Base-by-base conservation (phyloP, 1,140 invertebrate genomes). In the Philopotamus ludificatus region DNA sequence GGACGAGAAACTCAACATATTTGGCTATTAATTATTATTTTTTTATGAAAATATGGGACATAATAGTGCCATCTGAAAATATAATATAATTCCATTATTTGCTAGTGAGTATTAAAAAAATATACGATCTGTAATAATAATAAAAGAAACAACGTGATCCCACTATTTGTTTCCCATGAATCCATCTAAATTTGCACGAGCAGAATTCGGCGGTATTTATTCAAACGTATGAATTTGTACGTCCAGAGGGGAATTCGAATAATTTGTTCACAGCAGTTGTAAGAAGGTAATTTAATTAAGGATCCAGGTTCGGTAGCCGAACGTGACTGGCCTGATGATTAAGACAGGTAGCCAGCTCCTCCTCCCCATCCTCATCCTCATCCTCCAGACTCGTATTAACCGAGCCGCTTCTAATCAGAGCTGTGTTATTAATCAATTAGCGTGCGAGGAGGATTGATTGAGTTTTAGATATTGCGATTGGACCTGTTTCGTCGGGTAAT, bases 341-440 rank as follows among this genome's bases (percentile, higher is more conserved):
- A 57, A 7, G 53, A 57, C 53, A 57, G 53, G 53, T 55, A 39
- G 53, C 25, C 26, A 18, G 53, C 53, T 26, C 25, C 26, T 16
- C 12, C 53, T 34, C 18, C 18, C 15, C 20, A 22, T 16, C 20
- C 18, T 15, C n/a, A 34, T 10, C 16, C 25, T 28, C 39, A 16
- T 28, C 16, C 26, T 15, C 16, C 39, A 7, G 39, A 57, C 22
- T 26, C 23, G 9, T 15, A 9, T 23, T 12, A 26, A 20, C 15
- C 34, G 22, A 10, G 21, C 22, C 15, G 16, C 15, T 26, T 61
- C 44, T 53, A 62, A 51, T 53, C 47, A 49, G 34, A 42, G 44
- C 44, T 47, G n/a, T 39, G n/a, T 18, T 63, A 63, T 53, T 63
- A 28, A 39, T 63, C 61, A 54, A 44, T 63, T 63, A 63, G 61